These are phyloP conservation scores for Lepus americanus DNA, from an alignment of 2,113 vertebrate genomes.

Conservation along the genomic window DNA sequence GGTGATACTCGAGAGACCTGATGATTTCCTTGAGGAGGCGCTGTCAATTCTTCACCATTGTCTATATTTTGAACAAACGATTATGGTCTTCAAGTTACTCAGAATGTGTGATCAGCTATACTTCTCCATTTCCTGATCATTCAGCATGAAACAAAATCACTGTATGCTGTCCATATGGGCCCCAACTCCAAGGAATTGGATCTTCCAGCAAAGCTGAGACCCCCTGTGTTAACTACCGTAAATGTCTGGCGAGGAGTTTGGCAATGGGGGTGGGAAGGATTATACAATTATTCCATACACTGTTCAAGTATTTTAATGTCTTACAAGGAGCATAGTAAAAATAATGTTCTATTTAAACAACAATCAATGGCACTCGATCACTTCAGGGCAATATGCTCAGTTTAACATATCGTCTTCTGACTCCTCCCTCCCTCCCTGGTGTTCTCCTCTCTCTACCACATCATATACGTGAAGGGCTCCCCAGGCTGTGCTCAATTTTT, in stretches of 20 bases:
- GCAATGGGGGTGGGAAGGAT: not conserved
- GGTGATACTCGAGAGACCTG: not conserved
- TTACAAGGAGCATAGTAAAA: not conserved
- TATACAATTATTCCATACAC: not conserved
- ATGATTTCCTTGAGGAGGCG: not conserved
- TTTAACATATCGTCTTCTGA: not conserved
- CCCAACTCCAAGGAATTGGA: not conserved
- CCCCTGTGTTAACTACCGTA: not conserved
- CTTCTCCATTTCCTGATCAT: not conserved
- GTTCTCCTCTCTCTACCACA: not conserved
- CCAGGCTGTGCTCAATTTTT: not conserved
- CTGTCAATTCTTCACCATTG: not conserved
- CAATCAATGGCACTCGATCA: not conserved
- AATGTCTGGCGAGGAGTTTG: not conserved
- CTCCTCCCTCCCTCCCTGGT: not conserved
- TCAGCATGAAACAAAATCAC: not conserved
- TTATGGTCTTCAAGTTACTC: not conserved
- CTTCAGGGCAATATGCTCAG: not conserved
- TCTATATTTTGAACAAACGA: conserved; percentile 24
- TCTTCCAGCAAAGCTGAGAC: not conserved
- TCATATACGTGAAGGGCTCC: not conserved
- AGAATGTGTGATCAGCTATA: not conserved
- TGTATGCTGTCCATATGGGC: not conserved
- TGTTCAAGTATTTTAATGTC: not conserved
- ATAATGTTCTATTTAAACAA: not conserved